These are phyloP conservation scores for Columba guinea DNA, from an alignment of 2,797 vertebrate species.

Conservation along the genomic window DNA sequence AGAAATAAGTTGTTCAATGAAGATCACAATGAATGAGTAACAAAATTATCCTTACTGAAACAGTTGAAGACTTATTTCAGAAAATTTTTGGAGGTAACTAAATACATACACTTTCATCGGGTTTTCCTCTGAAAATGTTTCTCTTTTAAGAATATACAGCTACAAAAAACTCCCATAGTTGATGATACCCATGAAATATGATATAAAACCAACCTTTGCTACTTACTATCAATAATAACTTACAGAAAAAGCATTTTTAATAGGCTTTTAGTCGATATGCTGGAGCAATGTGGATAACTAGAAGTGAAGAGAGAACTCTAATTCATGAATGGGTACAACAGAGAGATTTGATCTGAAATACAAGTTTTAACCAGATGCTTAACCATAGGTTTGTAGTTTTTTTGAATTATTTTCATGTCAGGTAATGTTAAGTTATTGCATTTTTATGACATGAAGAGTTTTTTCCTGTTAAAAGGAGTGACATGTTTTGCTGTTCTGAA, in stretches of 20 bases:
- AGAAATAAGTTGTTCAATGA: not conserved
- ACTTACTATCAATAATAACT: not conserved
- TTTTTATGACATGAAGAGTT: not conserved
- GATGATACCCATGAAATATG: not conserved
- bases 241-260: not conserved
- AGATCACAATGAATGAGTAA: not conserved
- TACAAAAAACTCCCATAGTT: not conserved
- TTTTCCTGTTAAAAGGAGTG: not conserved
- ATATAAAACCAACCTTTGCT: not conserved
- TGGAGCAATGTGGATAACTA: not conserved
- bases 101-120: not conserved
- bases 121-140: not conserved
- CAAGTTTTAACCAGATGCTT: not conserved
- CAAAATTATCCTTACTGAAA: not conserved
- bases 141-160: not conserved
- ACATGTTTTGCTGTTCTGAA: conserved; percentile 23
- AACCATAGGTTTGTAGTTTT: not conserved
- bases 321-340: not conserved
- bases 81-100: not conserved
- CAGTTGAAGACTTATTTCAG: not conserved
- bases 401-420: not conserved
- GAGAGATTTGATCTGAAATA: not conserved
- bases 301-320: not conserved
- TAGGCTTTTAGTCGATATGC: not conserved
- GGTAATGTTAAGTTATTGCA: not conserved